phyloP scores from a whole-genome alignment of 2,797 vertebrate genomes.

The Hyperoplus immaculatus region DNA sequence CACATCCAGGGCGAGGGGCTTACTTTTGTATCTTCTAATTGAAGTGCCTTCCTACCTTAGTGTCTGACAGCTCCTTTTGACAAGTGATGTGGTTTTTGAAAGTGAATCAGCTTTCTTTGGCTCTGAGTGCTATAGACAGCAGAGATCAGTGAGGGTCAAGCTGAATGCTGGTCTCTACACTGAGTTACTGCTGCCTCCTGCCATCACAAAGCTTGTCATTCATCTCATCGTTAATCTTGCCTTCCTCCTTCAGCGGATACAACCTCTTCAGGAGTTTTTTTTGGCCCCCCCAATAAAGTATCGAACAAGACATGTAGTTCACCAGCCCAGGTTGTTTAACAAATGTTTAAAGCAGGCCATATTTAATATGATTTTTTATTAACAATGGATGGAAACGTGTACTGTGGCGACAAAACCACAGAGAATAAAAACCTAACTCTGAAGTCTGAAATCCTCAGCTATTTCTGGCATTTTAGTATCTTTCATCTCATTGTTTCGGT shows the following conservation, averaged over 20 bases:
- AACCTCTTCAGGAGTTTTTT: constrained; percentile 36
- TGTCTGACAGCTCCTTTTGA: constrained; percentile 83
- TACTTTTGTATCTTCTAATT: constrained; percentile 81
- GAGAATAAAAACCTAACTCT: background rate
- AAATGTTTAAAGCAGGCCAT: constrained; percentile 13
- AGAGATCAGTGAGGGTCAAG: constrained; percentile 82
- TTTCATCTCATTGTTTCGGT: background rate
- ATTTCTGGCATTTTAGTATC: background rate
- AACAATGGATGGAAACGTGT: background rate
- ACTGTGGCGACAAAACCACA: background rate
- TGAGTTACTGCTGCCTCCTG: constrained; percentile 78
- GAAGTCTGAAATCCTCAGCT: background rate
- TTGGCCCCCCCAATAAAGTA: background rate
- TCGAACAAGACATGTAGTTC: constrained; percentile 25
- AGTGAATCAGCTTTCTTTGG: constrained; percentile 81
- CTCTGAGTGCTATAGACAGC: constrained; percentile 82
- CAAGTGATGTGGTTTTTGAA: constrained; percentile 83
- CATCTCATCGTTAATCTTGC: constrained; percentile 72
- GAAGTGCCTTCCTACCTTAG: constrained; percentile 83
- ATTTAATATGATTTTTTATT: background rate
- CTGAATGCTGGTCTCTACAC: constrained; percentile 75
- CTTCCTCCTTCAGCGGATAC: constrained; percentile 53
- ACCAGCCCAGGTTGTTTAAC: background rate
- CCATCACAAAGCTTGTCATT: constrained; percentile 81
- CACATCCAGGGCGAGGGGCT: constrained; percentile 76